A percentile compares a stretch with the other conserved stretches of the same genome.
Conservation (phyloP, 2,113 vertebrate species). For the Helogale parvula region DNA sequence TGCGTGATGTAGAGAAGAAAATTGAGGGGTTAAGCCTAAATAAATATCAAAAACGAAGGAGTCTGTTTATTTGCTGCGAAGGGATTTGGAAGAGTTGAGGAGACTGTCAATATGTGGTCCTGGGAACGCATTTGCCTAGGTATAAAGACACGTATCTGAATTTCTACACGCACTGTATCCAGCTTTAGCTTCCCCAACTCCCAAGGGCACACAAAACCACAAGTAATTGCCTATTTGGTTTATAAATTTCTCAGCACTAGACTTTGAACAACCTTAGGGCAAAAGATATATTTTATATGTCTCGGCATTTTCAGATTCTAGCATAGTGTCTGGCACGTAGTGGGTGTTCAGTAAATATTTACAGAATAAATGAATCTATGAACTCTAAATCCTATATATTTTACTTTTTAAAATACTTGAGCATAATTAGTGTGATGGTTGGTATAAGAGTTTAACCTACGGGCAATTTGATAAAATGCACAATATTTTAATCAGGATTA, state of each 20-base stretch:
- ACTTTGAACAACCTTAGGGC: not conserved
- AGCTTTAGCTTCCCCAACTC: not conserved
- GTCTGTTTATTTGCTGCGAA: not conserved
- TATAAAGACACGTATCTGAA: not conserved
- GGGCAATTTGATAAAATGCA: not conserved
- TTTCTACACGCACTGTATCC: not conserved
- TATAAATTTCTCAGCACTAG: not conserved
- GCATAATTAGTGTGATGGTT: not conserved
- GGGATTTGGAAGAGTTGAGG: not conserved
- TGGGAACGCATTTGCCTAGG: not conserved
- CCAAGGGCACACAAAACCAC: not conserved
- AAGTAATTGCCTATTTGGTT: not conserved
- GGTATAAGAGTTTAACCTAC: not conserved
- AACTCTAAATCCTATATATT: not conserved
- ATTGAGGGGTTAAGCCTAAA: not conserved
- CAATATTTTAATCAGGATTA: not conserved
- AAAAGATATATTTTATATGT: not conserved
- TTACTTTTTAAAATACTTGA: not conserved
- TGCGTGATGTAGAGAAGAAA: not conserved
- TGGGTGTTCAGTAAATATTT: not conserved
- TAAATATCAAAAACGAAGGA: not conserved
- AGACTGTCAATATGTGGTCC: not conserved
- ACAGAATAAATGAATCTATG: not conserved
- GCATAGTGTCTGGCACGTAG: not conserved
- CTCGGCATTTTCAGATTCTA: not conserved